Evolutionary conservation across 2,797 vertebrate genomes (phyloP).

Genomic region (Heliangelus exortis): DNA sequence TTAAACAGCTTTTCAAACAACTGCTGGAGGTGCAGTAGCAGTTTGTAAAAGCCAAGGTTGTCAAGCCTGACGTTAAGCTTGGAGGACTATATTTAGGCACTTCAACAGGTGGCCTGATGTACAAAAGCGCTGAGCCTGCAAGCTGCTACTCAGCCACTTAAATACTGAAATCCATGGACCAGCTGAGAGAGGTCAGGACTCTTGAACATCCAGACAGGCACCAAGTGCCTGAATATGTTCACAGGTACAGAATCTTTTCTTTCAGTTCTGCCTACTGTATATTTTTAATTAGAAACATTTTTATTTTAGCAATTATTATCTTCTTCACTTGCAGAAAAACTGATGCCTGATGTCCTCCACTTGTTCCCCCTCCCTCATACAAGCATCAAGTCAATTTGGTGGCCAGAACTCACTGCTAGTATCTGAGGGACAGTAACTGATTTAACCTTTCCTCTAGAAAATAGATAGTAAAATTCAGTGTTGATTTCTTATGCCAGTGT

Average conservation of each 20-base stretch:
- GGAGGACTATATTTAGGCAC: constrained; percentile 54
- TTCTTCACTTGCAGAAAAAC: neutral
- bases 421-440: neutral
- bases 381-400: rapidly evolving
- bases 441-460: neutral
- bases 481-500: neutral
- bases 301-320: neutral
- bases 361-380: neutral
- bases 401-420: neutral
- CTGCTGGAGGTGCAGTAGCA: neutral
- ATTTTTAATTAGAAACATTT: neutral
- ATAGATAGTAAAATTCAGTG: neutral
- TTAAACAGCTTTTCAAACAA: neutral
- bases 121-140: constrained; percentile 57
- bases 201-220: neutral
- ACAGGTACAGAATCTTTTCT: neutral
- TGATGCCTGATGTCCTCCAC: neutral
- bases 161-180: constrained; percentile 45
- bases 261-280: neutral
- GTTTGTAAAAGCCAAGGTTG: neutral
- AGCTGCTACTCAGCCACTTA: constrained; percentile 56
- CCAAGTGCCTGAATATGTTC: neutral
- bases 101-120: constrained; percentile 55
- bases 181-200: constrained; percentile 36
- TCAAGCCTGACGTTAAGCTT: constrained; percentile 23